Evolutionary conservation across 2,888 invertebrate species (phyloP), one percentile per base, ranked within the genome.

Genomic region (Aphidoletes aphidimyza): DNA sequence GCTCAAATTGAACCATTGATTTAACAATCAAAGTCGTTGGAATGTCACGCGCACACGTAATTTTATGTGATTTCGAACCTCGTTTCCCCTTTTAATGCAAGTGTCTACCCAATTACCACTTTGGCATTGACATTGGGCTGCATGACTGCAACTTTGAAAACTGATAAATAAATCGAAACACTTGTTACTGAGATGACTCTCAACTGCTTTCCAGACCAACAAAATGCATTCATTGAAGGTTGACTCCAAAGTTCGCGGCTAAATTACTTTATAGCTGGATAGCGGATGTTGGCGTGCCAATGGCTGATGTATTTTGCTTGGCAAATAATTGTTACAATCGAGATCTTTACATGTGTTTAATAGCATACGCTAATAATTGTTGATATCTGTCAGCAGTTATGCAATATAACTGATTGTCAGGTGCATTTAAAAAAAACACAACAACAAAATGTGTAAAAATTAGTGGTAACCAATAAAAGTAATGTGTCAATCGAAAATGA

Each of bases 341-440:
- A n/a, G 22, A 2, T 37, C 11, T 14, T 81, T 81, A 19, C 37
- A 81, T 37, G n/a, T 37, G 81, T 81, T 81, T n/a, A 81, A 37
- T 81, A n/a, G 37, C 22, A 81, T n/a, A 37, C 37, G 6, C n/a
- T 37, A n/a, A 69, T 37, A 81, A 81, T 81, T 69, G 69, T 69
- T 30, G 36, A 81, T n/a, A 81, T 81, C 81, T 19, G 8, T 22
- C 37, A 37, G 39, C 37, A 81, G 37, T 81, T 81, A 81, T 22
- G 37, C 37, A 81, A 81, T 81, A 37, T 37, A 81, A 14, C 34
- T 17, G 26, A 69, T 69, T 69, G 17, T 69, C 69, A 0, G 69
- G 26, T 30, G 34, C 17, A 69, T 30, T 30, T 69, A n/a, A 69
- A 69, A 26, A 26, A 26, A 69, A 69, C 26, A 30, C 5, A 36